Evolutionary conservation across 2,797 vertebrate species (phyloP), one percentile per base, ranked within the genome.

Genomic region (Cetoscarus ocellatus): DNA sequence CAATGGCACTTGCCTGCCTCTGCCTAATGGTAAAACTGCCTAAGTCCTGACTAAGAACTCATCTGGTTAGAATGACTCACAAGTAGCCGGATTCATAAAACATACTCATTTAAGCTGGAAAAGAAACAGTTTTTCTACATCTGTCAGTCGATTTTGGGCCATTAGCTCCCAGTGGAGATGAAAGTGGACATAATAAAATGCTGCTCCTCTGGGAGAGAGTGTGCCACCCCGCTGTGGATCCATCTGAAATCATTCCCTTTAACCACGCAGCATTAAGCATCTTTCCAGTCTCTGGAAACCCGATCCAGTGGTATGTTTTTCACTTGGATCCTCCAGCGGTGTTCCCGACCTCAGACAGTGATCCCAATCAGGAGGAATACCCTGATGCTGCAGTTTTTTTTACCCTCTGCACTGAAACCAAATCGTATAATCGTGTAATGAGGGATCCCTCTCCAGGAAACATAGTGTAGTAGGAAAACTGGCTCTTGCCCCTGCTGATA

Each of bases 351-450:
- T 90, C 90, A 91, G 84, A 91, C 91, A 86, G 83, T 75, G 86
- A 85, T 89, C 83, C 90, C 86, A 92, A 91, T 90, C 84, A 88
- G 56, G 59, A 86, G 85, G 88, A 92, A 93, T 91, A 93, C 88
- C 88, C 91, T 92, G 87, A 91, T 91, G 86, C 91, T 84, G 91
- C 93, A 92, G 87, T 92, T 90, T 93, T 48, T 48, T 51, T 86
- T 80, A 84, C 70, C 84, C 70, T 77, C 73, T 65, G 53, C 8
- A 7, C 79, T 88, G 91, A 91, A 93, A 93, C 92, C 82, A 78
- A 90, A 93, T 90, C 91, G 84, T 82, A 86, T 93, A 92, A 93
- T 92, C 47, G 74, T 77, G 87, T 87, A 89, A 92, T 90, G 78
- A 88, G 88, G 88, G 84, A 83, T 88, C 81, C 86, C 91, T 91